Evolutionary conservation across 2,888 invertebrate species (phyloP).

Genomic region (Mimas tiliae): DNA sequence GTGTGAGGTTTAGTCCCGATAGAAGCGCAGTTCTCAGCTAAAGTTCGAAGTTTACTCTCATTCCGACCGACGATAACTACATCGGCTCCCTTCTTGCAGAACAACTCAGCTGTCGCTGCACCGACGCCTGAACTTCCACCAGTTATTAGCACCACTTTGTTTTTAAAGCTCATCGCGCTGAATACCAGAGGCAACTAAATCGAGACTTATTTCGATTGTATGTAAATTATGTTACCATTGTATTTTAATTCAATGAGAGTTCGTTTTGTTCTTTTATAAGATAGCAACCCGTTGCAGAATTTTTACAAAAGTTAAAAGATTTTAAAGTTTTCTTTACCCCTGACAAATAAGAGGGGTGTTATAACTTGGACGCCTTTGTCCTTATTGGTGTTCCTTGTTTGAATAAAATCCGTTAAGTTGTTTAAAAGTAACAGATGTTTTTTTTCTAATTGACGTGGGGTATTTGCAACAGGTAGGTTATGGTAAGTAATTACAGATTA

Average conservation of each 20-base stretch:
- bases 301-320: neutral
- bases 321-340: no score
- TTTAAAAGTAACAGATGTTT: no score
- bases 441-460: no score
- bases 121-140: slow-evolving; percentile 56
- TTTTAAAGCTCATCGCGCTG: slow-evolving; percentile 31
- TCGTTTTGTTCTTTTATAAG: neutral
- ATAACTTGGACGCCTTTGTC: no score
- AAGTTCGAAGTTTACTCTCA: slow-evolving; percentile 39
- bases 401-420: no score
- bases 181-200: neutral
- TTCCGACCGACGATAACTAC: slow-evolving; percentile 49
- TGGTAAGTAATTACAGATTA: no score
- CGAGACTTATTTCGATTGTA: neutral
- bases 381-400: no score
- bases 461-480: no score
- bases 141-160: slow-evolving; percentile 50
- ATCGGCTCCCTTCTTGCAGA: slow-evolving; percentile 48
- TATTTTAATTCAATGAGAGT: neutral
- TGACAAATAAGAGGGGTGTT: no score
- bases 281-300: neutral
- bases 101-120: slow-evolving; percentile 46
- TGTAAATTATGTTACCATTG: neutral
- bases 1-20: slow-evolving; percentile 38
- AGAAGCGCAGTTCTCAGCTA: slow-evolving; percentile 31